phyloP scores from a whole-genome alignment of 2,888 invertebrate species.

The Papilio gigon region DNA sequence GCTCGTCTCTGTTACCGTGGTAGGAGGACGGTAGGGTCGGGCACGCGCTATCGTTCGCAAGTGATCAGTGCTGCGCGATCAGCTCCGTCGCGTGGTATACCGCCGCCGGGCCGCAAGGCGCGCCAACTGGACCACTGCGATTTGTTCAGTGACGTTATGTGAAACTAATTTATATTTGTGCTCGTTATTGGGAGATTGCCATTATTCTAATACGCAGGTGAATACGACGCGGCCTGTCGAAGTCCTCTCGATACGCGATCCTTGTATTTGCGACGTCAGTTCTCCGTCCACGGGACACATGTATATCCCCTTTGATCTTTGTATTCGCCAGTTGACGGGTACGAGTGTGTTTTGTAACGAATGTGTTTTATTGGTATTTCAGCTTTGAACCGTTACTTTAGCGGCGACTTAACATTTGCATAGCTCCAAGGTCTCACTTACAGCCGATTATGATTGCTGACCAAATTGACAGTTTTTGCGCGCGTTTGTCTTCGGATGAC shows the following conservation, averaged over 20 bases:
- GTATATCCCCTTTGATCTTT: constrained; percentile 47
- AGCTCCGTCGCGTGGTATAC: constrained; percentile 71
- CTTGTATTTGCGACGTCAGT: constrained; percentile 57
- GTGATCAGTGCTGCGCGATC: constrained; percentile 76
- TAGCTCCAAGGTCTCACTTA: constrained; percentile 32
- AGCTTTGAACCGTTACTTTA: constrained; percentile 32
- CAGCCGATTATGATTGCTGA: constrained; percentile 30
- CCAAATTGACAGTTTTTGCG: constrained; percentile 26
- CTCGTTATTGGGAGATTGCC: constrained; percentile 61
- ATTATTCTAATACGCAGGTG: constrained; percentile 63
- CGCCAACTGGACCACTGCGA: constrained; percentile 65
- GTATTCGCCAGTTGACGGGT: constrained; percentile 44
- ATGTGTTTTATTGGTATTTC: constrained; percentile 38
- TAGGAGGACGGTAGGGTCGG: constrained; percentile 72
- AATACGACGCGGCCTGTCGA: constrained; percentile 51
- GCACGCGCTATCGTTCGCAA: constrained; percentile 78
- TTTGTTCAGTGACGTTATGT: constrained; percentile 75
- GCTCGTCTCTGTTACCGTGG: constrained; percentile 62
- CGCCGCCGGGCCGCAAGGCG: constrained; percentile 56
- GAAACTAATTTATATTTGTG: constrained; percentile 62
- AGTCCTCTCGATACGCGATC: constrained; percentile 46
- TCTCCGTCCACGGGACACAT: constrained; percentile 51
- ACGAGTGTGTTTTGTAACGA: constrained; percentile 29
- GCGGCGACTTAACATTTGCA: constrained; percentile 34
- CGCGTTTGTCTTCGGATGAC: constrained; percentile 18